Evolutionary conservation across 2,888 invertebrate genomes (phyloP).

Genomic region (Drosophila rubida): DNA sequence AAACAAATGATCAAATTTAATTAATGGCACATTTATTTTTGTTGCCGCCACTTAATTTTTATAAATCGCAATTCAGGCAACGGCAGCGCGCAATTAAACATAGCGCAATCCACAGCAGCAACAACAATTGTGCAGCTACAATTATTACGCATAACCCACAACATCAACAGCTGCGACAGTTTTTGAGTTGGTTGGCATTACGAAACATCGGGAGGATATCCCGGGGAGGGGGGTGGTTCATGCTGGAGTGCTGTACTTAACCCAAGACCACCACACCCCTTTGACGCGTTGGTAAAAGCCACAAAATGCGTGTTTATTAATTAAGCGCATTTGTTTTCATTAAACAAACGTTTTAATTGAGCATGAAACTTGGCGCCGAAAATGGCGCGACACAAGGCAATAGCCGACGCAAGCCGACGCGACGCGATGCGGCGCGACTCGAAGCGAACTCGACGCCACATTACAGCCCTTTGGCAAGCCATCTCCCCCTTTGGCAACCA

Average conservation of each 20-base stretch:
- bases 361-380: slow-evolving; percentile 82
- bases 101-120: slow-evolving; percentile 25
- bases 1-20: slow-evolving; percentile 70
- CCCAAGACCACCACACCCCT: slow-evolving; percentile 9
- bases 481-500: neutral
- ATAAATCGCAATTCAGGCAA: slow-evolving; percentile 52
- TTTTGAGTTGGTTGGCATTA: slow-evolving; percentile 57
- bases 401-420: slow-evolving; percentile 45
- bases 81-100: slow-evolving; percentile 66
- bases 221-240: neutral
- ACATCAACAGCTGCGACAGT: slow-evolving; percentile 78
- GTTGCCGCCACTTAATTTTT: slow-evolving; percentile 68
- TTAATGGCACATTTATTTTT: slow-evolving; percentile 59
- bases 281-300: slow-evolving; percentile 68
- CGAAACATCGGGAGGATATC: slow-evolving; percentile 26
- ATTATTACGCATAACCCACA: slow-evolving; percentile 72
- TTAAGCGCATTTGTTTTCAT: slow-evolving; percentile 85
- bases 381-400: slow-evolving; percentile 62
- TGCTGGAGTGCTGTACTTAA: slow-evolving; percentile 18
- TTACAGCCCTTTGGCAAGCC: slow-evolving; percentile 28
- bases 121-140: slow-evolving; percentile 36
- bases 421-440: no score
- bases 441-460: no score
- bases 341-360: slow-evolving; percentile 84
- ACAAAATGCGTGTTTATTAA: slow-evolving; percentile 85